phyloP scores from a whole-genome alignment of 2,888 invertebrate species.

The Galeopsomyia nigrocyanea region DNA sequence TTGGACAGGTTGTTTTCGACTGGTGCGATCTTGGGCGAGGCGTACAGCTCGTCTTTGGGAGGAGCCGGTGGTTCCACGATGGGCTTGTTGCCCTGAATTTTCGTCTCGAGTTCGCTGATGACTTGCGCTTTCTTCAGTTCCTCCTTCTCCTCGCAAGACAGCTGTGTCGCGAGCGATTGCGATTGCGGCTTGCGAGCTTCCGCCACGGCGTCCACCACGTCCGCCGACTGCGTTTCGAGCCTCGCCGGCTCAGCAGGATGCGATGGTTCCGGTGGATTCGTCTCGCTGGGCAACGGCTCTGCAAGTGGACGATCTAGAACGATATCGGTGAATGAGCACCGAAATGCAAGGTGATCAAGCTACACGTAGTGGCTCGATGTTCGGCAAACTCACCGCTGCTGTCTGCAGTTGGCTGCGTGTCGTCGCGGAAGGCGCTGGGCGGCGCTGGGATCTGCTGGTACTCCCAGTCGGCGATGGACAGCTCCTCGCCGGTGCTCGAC shows the following conservation, averaged over 20 bases:
- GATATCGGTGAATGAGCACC: no score
- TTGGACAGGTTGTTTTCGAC: constrained; percentile 63
- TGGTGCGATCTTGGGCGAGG: constrained; percentile 59
- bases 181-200: constrained; percentile 4
- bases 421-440: constrained; percentile 73
- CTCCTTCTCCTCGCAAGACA: constrained; percentile 19
- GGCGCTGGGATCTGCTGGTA: constrained; percentile 74
- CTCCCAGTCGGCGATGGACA: constrained; percentile 68
- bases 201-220: constrained; percentile 32
- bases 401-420: constrained; percentile 12
- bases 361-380: no score
- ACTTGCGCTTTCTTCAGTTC: constrained; percentile 57
- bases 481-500: constrained; percentile 59
- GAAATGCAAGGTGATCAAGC: no score
- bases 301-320: no score
- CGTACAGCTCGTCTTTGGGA: constrained; percentile 38
- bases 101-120: constrained; percentile 60
- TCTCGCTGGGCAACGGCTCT: constrained; percentile 19
- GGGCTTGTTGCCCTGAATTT: constrained; percentile 54
- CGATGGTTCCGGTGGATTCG: background rate
- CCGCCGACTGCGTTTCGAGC: constrained; percentile 3
- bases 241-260: no score
- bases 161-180: background rate
- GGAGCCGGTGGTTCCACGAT: constrained; percentile 47
- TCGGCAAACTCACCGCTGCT: background rate